Percentiles rank a stretch among this genome's conserved stretches.
These are phyloP conservation scores for Jaculus jaculus DNA, from an alignment of 2,113 vertebrate species.

Conservation along the genomic window DNA sequence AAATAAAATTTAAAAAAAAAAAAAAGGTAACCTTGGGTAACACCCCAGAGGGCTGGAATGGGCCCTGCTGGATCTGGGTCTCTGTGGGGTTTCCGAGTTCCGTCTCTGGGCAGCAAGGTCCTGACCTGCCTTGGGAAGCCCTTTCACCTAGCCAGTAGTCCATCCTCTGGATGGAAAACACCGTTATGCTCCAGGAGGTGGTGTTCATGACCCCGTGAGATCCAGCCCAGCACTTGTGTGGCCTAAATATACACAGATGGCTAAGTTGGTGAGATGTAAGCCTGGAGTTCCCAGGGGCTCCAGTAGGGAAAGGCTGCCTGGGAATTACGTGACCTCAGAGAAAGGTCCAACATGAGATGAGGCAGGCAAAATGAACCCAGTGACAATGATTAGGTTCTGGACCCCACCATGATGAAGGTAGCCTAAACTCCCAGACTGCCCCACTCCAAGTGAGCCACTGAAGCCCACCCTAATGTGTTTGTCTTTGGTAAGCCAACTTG, in stretches of 20 bases:
- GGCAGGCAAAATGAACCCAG: rapidly evolving
- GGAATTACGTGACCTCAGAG: neutral
- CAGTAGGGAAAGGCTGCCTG: neutral
- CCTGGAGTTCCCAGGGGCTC: neutral
- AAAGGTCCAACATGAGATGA: neutral
- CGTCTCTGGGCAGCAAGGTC: neutral
- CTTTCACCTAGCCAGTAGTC: neutral
- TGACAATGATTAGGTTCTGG: neutral
- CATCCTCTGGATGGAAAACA: too few species aligned
- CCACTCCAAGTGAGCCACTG: neutral
- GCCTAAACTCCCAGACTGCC: neutral
- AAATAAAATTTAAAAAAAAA: too few species aligned
- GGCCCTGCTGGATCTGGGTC: neutral
- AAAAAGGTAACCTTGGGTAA: too few species aligned
- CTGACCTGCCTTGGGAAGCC: neutral
- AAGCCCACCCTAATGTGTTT: neutral
- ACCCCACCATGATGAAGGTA: rapidly evolving
- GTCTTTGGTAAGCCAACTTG: neutral
- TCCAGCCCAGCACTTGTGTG: neutral
- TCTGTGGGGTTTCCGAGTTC: neutral
- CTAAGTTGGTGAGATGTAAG: neutral
- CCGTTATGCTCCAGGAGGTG: neutral
- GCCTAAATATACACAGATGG: neutral
- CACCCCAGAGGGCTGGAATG: neutral
- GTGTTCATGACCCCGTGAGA: neutral